Evolutionary conservation across 2,888 invertebrate genomes (phyloP).

Genomic region (Pandemis heparana): DNA sequence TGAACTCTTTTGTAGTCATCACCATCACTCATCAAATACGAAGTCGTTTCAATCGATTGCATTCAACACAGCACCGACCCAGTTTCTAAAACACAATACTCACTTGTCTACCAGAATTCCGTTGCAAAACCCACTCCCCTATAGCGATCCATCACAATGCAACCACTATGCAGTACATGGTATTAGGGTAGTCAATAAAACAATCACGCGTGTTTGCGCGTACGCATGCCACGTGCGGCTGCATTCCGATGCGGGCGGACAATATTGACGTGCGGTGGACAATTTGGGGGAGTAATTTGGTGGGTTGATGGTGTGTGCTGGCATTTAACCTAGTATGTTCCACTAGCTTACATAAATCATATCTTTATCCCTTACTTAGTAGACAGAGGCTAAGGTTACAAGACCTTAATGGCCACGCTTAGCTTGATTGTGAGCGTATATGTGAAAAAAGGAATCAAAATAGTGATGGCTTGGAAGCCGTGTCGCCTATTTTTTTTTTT

Average conservation of each 20-base stretch:
- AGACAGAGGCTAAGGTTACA: no score
- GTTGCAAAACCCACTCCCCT: not conserved
- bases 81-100: not conserved
- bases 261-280: slow-evolving; percentile 12
- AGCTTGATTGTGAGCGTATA: no score
- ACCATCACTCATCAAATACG: not conserved
- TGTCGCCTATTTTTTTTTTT: no score
- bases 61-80: not conserved
- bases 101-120: not conserved
- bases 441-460: no score
- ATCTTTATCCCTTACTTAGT: no score
- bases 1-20: not conserved
- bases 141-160: not conserved
- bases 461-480: no score
- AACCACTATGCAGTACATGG: not conserved
- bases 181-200: slow-evolving; percentile 48
- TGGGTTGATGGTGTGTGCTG: not conserved
- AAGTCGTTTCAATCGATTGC: not conserved
- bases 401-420: no score
- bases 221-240: slow-evolving; percentile 47
- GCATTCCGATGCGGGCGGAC: slow-evolving; percentile 39
- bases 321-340: not conserved
- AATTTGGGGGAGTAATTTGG: slow-evolving; percentile 17
- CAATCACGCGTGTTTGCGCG: slow-evolving; percentile 44
- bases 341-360: no score